Evolutionary conservation across 2,797 vertebrate species (phyloP), one percentile per base, ranked within the genome.

Genomic region (Lutjanus campechanus): DNA sequence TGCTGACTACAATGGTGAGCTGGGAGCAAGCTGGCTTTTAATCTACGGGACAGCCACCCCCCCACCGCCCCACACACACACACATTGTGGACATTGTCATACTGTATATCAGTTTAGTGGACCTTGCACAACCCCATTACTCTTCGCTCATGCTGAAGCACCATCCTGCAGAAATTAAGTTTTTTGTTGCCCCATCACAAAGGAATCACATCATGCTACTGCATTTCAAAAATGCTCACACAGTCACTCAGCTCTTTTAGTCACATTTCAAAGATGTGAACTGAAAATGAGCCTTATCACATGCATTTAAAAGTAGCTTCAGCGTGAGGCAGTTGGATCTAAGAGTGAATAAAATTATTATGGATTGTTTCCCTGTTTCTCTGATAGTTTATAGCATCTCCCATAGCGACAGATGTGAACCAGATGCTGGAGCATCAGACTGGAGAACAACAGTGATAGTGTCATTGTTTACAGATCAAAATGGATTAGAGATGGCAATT

Each of bases 381-480:
- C 43, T 68, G 50, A 73, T 67, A 15, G 63, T 82, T 85, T 84
- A 69, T 81, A 64, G 66, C 40, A 78, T 88, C 69, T 83, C 72
- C 40, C 67, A 13, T 71, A 65, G 71, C 20, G 89, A 78, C 85
- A 87, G 82, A 90, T 88, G 72, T 53, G 65, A 77, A 74, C 62
- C 89, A 91, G 85, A 87, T 91, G 84, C 73, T 43, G 44, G 46
- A 50, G 56, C 46, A 76, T 85, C 76, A 71, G 22, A 54, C 79
- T 59, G n/a, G 44, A 79, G 58, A 63, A 66, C 44, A 77, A 62
- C 68, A 66, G 50, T 12, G 56, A 86, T 76, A 77, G 29, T 85
- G 84, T 77, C 75, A 88, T 67, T 86, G 70, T 87, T 87, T 80
- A 85, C 70, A 73, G 56, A 76, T 76, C 43, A 66, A 69, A 88